Conservation (phyloP, 2,888 invertebrate species). For the Hecatera dysodea region DNA sequence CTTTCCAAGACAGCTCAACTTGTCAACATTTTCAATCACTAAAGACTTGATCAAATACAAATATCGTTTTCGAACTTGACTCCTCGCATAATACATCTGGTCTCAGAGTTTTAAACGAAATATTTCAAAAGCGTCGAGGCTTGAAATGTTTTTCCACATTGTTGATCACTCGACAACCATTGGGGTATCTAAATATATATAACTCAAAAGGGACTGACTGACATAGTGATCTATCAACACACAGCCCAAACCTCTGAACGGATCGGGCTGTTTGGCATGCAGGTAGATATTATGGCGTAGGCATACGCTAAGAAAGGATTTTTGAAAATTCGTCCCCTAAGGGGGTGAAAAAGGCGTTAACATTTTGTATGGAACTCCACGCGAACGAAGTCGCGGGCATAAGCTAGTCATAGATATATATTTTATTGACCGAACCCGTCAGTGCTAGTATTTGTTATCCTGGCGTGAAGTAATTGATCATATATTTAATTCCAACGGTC, state of each 20-base stretch:
- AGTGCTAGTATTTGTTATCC: slow-evolving; percentile 23
- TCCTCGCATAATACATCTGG: background rate
- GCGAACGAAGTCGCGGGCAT: too few species aligned
- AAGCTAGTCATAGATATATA: too few species aligned
- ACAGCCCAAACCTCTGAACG: too few species aligned
- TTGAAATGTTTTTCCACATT: slow-evolving; percentile 30
- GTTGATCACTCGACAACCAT: slow-evolving; percentile 15
- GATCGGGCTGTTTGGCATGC: too few species aligned
- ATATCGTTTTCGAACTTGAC: slow-evolving; percentile 12
- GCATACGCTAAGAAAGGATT: too few species aligned
- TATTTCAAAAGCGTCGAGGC: slow-evolving; percentile 26
- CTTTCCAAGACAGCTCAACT: background rate
- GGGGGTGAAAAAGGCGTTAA: too few species aligned
- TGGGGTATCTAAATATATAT: too few species aligned
- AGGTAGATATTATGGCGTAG: too few species aligned
- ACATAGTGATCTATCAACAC: too few species aligned
- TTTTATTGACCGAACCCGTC: slow-evolving; percentile 27
- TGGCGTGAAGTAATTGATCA: slow-evolving; percentile 47
- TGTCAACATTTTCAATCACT: background rate
- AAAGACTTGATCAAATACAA: slow-evolving; percentile 21
- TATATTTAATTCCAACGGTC: slow-evolving; percentile 39
- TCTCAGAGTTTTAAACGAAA: slow-evolving; percentile 35
- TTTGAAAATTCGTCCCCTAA: too few species aligned
- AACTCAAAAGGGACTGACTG: too few species aligned
- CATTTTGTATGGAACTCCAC: too few species aligned